A percentile compares a stretch with the other conserved stretches of the same genome.
phyloP scores from a whole-genome alignment of 2,888 invertebrate genomes.

The Rhogogaster chlorosoma region DNA sequence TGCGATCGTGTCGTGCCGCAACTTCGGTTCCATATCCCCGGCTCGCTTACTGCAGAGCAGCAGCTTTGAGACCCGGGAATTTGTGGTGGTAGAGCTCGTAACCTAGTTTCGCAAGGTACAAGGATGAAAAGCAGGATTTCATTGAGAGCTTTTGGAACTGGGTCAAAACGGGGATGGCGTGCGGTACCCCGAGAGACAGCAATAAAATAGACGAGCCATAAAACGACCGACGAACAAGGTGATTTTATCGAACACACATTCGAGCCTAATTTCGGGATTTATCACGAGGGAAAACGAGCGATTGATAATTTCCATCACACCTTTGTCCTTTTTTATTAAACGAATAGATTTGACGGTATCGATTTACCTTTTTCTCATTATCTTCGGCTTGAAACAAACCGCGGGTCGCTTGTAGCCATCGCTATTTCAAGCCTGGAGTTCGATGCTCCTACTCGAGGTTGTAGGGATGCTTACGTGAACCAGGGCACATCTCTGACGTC shows the following conservation, averaged over 20 bases:
- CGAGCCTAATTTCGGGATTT: not conserved
- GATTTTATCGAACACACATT: not conserved
- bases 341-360: not conserved
- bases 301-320: not conserved
- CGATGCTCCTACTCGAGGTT: conserved; percentile 34
- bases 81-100: conserved; percentile 18
- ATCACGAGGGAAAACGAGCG: not conserved
- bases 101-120: conserved; percentile 40
- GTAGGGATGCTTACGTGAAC: conserved; percentile 29
- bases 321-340: not conserved
- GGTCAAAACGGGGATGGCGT: conserved; percentile 21
- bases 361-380: not conserved
- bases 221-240: conserved; percentile 5
- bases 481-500: conserved; percentile 45
- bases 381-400: not conserved
- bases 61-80: conserved; percentile 19
- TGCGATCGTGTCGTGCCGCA: not conserved
- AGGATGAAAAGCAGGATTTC: conserved; percentile 26
- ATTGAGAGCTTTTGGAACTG: conserved; percentile 32
- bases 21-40: not conserved
- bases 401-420: not conserved
- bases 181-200: not conserved
- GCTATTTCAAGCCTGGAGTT: conserved; percentile 10
- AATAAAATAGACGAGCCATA: not conserved
- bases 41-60: not conserved